Evolutionary conservation across 2,113 vertebrate species (phyloP), one percentile per base, ranked within the genome.

Genomic region (Triplophysa siluroides): DNA sequence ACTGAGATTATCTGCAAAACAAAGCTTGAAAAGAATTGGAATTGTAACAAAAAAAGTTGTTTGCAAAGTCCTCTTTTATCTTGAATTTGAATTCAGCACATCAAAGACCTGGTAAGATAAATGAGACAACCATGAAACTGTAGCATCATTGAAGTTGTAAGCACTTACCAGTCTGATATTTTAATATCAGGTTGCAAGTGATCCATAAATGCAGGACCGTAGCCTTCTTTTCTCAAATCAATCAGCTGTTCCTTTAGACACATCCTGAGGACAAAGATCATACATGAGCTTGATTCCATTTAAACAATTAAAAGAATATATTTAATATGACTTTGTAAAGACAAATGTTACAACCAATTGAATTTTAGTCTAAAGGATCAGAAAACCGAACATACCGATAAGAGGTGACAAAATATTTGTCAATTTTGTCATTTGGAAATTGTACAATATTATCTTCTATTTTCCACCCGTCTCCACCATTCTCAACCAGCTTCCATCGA

Each of bases 151-250:
- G 6, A 58, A 8, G 13, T 21, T 52, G 13, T 26, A 19, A 38
- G 19, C 1, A 24, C 89, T 92, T 62, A 93, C 93, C 93, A 94
- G 68, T 94, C 93, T 33, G 91, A 88, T 83, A 93, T 87, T 43
- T 74, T 67, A 80, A 94, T 93, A 47, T 86, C 26, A 9, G 93
- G 93, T 84, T 91, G 86, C 61, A 88, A 16, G 2, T 84, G 1
- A 83, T 93, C 91, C 89, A 94, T 91, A 14, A 94, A 86, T 0
- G 60, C 11, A 26, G 85, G 47, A 58, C 16, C 87, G 77, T 93
- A 94, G 3, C 92, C 91, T 54, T 93, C 90, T 54, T 21, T 18
- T 11, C 1, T 19, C 79, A 94, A 82, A 78, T 91, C n/a, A 68
- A 94, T 89, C 41, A 90, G 3, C 86, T 94, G 93, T 0, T 50